Percentiles rank a stretch among this genome's conserved stretches.
Evolutionary conservation across 2,797 vertebrate species (phyloP).

Genomic region (Neosalanx taihuensis): DNA sequence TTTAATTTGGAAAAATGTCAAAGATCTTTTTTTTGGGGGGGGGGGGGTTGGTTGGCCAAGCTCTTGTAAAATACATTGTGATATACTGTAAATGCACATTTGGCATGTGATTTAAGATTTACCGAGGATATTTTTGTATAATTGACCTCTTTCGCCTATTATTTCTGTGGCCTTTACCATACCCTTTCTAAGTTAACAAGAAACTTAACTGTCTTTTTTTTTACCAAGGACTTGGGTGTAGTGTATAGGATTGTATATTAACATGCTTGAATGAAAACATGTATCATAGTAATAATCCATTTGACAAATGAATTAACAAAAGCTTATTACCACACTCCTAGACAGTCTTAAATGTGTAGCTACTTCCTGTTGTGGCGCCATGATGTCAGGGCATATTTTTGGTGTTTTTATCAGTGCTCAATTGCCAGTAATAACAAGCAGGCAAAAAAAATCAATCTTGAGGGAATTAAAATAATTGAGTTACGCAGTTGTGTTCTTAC

Average conservation of each 20-base stretch:
- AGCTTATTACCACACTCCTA: slow-evolving; percentile 25
- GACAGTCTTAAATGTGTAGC: slow-evolving; percentile 57
- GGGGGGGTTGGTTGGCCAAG: slow-evolving; percentile 9
- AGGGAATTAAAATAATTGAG: slow-evolving; percentile 54
- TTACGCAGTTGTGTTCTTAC: slow-evolving; percentile 63
- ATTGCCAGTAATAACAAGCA: slow-evolving; percentile 50
- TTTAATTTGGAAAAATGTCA: slow-evolving; percentile 31
- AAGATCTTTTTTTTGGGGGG: background rate
- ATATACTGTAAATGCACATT: slow-evolving; percentile 45
- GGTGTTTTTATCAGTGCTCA: slow-evolving; percentile 54
- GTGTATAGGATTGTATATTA: slow-evolving; percentile 34
- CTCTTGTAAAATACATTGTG: slow-evolving; percentile 33
- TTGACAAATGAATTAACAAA: slow-evolving; percentile 36
- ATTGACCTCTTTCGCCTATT: slow-evolving; percentile 39
- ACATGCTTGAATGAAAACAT: slow-evolving; percentile 24
- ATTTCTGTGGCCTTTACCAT: slow-evolving; percentile 41
- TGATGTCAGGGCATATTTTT: slow-evolving; percentile 43
- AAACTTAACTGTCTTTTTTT: slow-evolving; percentile 22
- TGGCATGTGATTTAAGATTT: slow-evolving; percentile 43
- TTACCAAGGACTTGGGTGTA: slow-evolving; percentile 29
- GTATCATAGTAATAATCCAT: slow-evolving; percentile 27
- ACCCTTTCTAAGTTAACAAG: slow-evolving; percentile 31
- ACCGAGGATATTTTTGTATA: slow-evolving; percentile 38
- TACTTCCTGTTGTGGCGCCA: slow-evolving; percentile 47
- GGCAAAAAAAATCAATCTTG: slow-evolving; percentile 24